These are phyloP conservation scores for Myanophis thanlyinensis DNA, from an alignment of 2,113 vertebrate genomes.

Conservation along the genomic window DNA sequence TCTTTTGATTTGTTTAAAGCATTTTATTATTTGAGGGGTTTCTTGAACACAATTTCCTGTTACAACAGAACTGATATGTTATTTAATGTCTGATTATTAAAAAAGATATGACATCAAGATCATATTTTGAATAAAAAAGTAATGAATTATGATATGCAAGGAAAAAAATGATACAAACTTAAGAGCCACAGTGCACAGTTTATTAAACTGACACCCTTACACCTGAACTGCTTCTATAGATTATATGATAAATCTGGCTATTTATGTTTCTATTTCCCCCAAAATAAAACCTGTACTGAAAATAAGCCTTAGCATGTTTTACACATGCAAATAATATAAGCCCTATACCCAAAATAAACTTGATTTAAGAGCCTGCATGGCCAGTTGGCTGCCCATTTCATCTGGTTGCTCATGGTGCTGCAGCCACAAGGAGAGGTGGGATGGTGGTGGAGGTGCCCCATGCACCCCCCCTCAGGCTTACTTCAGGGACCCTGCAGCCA, in stretches of 20 bases:
- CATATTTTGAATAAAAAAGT: neutral
- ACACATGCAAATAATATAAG: no score
- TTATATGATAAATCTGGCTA: neutral
- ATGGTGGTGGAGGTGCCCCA: no score
- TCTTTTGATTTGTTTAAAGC: neutral
- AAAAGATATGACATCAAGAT: neutral
- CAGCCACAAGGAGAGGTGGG: no score
- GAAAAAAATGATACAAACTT: neutral
- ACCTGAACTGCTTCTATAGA: neutral
- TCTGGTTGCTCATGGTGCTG: no score
- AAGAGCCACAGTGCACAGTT: neutral
- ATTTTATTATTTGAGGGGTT: neutral
- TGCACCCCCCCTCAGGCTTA: no score
- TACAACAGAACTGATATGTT: neutral
- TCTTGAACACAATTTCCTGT: neutral
- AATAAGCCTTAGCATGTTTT: no score
- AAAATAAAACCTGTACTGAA: no score
- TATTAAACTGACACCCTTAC: neutral
- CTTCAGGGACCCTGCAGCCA: no score
- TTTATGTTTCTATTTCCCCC: neutral
- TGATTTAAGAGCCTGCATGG: no score
- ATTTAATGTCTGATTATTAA: neutral
- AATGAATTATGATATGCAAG: neutral
- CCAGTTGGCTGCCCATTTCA: no score
- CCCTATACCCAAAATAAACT: no score